Base-by-base conservation (phyloP, 2,797 vertebrate species). In the Enteromius afrohamiltoni region DNA sequence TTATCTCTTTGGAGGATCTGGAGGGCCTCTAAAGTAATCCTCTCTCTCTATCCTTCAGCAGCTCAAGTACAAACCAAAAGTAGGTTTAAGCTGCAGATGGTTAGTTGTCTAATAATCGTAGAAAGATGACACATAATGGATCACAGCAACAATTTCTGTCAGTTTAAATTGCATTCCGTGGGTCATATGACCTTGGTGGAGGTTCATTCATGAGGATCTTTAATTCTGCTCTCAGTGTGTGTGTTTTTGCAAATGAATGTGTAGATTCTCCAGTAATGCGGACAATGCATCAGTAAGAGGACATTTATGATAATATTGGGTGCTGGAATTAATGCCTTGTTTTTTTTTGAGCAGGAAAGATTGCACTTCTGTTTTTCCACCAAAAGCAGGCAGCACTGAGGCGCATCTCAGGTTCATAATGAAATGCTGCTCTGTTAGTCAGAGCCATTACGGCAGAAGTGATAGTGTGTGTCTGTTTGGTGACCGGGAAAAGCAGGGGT, bases 401-500 rank as follows among this genome's bases (percentile, higher is more conserved):
- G 62, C 51, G 23, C 21, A 21, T 81, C 19, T 9, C 6, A 1
- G 9, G 34, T 21, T 26, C 10, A 49, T 55, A 21, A 70, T 64
- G 74, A 65, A 79, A 79, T 64, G 49, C 68, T 51, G 77, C n/a
- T 55, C 60, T 85, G 68, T 87, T 65, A 87, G 45, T 87, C 88
- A 87, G 80, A 73, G 31, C 64, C 80, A 85, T 87, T 83, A 83
- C 83, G 51, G 81, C 75, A 79, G 40, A 87, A 47, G 67, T 80
- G 85, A 79, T 26, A 77, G 10, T 31, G 64, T 58, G 67, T 58
- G 67, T 79, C 49, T 65, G 77, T 65, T 73, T 29, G 42, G 49
- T 45, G 19, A 58, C 17, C 0, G 7, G 60, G 29, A 65, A 29
- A 40, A 53, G 64, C 21, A 37, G 64, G 47, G 49, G 68, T 64